These are phyloP conservation scores for Murina feae DNA, from an alignment of 2,113 vertebrate genomes.

Conservation along the genomic window DNA sequence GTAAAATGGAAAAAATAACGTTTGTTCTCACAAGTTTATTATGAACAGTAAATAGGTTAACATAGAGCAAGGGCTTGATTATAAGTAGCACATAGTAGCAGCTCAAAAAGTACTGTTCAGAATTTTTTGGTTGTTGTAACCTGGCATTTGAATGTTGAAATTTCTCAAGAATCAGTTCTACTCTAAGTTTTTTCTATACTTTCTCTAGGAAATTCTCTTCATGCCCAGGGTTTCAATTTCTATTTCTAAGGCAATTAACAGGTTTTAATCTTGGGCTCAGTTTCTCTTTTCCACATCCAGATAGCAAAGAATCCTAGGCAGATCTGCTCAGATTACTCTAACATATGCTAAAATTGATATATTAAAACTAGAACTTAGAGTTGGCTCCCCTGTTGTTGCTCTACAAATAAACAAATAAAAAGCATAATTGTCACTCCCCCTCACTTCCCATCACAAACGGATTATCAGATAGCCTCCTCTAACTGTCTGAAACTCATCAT, in stretches of 20 bases:
- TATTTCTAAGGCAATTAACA: background rate
- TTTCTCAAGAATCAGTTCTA: background rate
- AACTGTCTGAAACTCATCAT: background rate
- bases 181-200: background rate
- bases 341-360: background rate
- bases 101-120: background rate
- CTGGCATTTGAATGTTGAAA: background rate
- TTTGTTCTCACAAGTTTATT: background rate
- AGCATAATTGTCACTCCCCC: background rate
- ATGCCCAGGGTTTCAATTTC: background rate
- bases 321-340: background rate
- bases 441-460: background rate
- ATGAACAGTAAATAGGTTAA: background rate
- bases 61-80: background rate
- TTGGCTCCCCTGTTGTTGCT: background rate
- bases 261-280: background rate
- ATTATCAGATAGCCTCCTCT: background rate
- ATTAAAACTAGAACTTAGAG: background rate
- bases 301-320: background rate
- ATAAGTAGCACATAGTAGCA: background rate
- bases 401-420: background rate
- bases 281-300: background rate
- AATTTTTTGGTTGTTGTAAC: background rate
- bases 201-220: background rate
- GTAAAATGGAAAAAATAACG: background rate